Evolutionary conservation across 2,113 vertebrate genomes (phyloP), one percentile per base, ranked within the genome.

Genomic region (Tachysurus vachellii): DNA sequence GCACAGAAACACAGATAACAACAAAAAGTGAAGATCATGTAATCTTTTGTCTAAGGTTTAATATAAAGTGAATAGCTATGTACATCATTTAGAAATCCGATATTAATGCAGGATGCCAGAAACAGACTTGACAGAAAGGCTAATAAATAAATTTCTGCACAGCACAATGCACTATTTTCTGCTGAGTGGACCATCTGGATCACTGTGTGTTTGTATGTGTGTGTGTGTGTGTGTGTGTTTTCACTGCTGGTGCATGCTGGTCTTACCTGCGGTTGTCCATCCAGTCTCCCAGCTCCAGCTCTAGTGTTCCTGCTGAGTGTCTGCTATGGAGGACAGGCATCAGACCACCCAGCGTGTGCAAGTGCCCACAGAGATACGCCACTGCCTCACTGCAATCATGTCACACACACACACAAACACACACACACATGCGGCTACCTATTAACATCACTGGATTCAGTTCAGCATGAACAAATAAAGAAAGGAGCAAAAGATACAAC

Each of bases 201-300:
- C 44, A 68, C 4, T 28, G 53, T 44, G 5, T 14, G 44, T 84
- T 19, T 56, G 53, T 16, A 21, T 10, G 2, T 47, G 66, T 8
- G 16, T 6, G 1, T 79, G 73, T 61, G 31, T 44, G 64, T 80
- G 42, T 50, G 50, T 56, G n/a, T 57, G 56, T 75, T 53, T 82
- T 28, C 23, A 28, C 44, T 44, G 23, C 59, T 50, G 47, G 47
- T 50, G 47, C 6, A 5, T 42, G 70, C 71, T 85, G 79, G 8
- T 56, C 84, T 93, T 90, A 99, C 98, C 94, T 97, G 91, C 98
- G 96, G 5, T 96, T 98, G 82, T 96, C 93, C 96, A 96, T 99
- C 98, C 98, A 99, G 93, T 99, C 98, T 66, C 96, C 98, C 82
- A 99, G 2, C 93, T 99, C 98, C 44, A 99, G 95, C 93, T 99